Evolutionary conservation across 2,888 invertebrate genomes (phyloP).

Genomic region (Oscheius sp.): DNA sequence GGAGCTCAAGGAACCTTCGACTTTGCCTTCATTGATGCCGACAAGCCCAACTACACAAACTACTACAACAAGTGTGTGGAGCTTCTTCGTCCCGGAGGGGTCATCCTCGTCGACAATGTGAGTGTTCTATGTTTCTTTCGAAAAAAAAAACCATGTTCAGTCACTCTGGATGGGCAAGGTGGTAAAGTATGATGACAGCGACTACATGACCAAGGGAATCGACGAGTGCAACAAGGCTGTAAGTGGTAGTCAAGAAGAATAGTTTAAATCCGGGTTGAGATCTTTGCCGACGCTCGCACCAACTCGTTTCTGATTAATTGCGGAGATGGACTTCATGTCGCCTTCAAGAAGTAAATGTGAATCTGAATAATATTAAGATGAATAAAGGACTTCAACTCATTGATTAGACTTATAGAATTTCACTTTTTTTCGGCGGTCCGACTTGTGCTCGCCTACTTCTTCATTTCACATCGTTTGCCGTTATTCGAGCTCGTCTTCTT

Average conservation of each 20-base stretch:
- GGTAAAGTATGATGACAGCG: neutral
- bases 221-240: conserved; percentile 9
- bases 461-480: no score
- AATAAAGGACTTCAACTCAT: no score
- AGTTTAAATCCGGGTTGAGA: neutral
- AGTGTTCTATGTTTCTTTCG: conserved; percentile 21
- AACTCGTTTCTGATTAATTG: conserved; percentile 63
- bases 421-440: no score
- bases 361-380: neutral
- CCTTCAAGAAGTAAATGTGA: conserved; percentile 51
- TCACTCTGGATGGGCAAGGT: conserved; percentile 3
- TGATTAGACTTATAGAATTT: no score
- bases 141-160: neutral
- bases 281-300: conserved; percentile 59
- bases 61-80: conserved; percentile 75
- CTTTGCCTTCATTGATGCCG: conserved; percentile 73
- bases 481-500: no score
- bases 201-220: conserved; percentile 11
- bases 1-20: conserved; percentile 64
- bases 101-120: conserved; percentile 75
- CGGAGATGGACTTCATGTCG: conserved; percentile 70
- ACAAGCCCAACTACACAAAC: conserved; percentile 73
- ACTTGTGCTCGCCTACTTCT: no score
- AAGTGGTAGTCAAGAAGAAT: neutral
- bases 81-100: conserved; percentile 74